These are phyloP conservation scores for Tanypteryx hageni DNA, from an alignment of 2,888 invertebrate species.

Conservation along the genomic window DNA sequence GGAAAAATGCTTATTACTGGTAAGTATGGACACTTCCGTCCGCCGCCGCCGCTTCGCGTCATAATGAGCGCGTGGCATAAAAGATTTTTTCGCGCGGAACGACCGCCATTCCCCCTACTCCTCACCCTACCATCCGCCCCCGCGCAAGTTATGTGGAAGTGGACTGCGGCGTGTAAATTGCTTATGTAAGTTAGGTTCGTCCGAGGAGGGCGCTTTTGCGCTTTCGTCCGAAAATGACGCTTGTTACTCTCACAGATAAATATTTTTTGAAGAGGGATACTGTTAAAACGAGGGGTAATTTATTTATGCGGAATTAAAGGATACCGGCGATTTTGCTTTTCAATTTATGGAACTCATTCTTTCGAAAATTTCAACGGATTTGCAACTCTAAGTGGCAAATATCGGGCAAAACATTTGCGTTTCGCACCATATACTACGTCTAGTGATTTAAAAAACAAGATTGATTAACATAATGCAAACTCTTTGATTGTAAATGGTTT, in stretches of 20 bases:
- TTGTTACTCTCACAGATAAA: not conserved
- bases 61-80: constrained; percentile 28
- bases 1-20: constrained; percentile 33
- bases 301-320: too few species aligned
- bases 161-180: not conserved
- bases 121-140: not conserved
- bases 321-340: too few species aligned
- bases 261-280: too few species aligned
- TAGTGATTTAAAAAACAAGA: too few species aligned
- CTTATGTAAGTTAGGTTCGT: not conserved
- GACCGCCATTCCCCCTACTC: not conserved
- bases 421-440: too few species aligned
- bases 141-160: not conserved
- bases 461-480: too few species aligned
- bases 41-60: not conserved
- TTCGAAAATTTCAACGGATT: too few species aligned
- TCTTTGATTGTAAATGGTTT: too few species aligned
- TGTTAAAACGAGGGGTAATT: too few species aligned
- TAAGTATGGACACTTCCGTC: constrained; percentile 25
- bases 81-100: constrained; percentile 11
- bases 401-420: too few species aligned
- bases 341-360: too few species aligned
- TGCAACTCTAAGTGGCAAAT: too few species aligned
- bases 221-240: not conserved
- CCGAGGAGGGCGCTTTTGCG: not conserved